These are phyloP conservation scores for Megaceryle maxima DNA, from an alignment of 2,113 vertebrate genomes.

Conservation along the genomic window DNA sequence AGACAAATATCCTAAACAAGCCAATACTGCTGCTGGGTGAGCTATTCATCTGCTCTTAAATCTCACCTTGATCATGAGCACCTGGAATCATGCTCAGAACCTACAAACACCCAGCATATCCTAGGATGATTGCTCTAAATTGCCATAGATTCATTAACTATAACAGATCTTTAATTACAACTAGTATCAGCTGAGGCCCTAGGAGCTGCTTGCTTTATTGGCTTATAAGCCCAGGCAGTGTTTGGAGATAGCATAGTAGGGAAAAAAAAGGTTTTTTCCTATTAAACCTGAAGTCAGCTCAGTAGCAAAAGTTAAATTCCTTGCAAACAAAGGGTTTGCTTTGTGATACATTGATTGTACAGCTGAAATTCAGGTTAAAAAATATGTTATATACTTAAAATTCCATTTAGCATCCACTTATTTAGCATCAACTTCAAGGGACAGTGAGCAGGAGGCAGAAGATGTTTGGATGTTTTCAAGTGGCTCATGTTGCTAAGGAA, in stretches of 20 bases:
- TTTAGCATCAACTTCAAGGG: constrained; percentile 44
- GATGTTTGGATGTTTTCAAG: constrained; percentile 39
- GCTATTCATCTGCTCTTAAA: neutral
- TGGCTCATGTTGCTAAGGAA: constrained; percentile 67
- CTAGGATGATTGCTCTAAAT: neutral
- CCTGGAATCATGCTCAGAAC: neutral
- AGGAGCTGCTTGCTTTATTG: neutral
- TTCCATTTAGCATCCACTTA: constrained; percentile 27
- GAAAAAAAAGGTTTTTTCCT: neutral
- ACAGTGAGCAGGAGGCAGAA: constrained; percentile 9
- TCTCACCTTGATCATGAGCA: neutral
- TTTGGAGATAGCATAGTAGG: neutral
- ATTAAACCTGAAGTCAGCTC: neutral
- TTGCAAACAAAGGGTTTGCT: constrained; percentile 31
- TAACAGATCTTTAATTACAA: neutral
- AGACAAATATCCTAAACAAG: accelerated
- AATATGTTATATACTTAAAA: neutral
- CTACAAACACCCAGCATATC: neutral
- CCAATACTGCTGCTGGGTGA: accelerated
- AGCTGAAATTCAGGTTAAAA: constrained; percentile 39
- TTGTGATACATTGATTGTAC: neutral
- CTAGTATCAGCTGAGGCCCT: neutral
- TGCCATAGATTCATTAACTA: neutral
- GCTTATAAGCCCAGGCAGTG: neutral
- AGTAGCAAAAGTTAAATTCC: neutral